A percentile compares a stretch with the other conserved stretches of the same genome.
Conservation (phyloP, 2,888 invertebrate species). For the Cantharis nigra region DNA sequence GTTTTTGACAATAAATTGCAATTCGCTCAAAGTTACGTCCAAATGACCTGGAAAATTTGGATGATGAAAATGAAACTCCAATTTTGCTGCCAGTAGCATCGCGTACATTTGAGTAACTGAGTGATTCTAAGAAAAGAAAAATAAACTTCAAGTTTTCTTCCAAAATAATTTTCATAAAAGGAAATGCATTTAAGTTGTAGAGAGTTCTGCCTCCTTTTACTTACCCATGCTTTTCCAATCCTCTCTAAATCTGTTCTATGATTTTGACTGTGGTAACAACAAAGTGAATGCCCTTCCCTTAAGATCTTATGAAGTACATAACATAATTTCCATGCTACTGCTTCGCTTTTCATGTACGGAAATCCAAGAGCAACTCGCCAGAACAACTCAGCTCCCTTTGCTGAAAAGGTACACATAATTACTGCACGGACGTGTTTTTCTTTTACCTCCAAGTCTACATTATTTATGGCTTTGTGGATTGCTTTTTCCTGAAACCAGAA, state of each 20-base stretch:
- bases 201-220: conserved; percentile 33
- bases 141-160: too few relatives aligned
- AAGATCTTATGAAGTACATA: conserved; percentile 95
- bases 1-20: conserved; percentile 85
- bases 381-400: conserved; percentile 88
- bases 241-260: conserved; percentile 81
- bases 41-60: conserved; percentile 93
- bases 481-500: conserved; percentile 70
- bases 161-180: too few relatives aligned
- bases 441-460: conserved; percentile 91
- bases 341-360: conserved; percentile 89
- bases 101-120: conserved; percentile 90
- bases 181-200: too few relatives aligned
- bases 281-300: conserved; percentile 94
- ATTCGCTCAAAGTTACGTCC: conserved; percentile 79
- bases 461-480: conserved; percentile 92
- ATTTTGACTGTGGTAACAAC: conserved; percentile 82
- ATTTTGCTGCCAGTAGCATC: conserved; percentile 81
- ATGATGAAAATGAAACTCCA: conserved; percentile 93
- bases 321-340: conserved; percentile 99
- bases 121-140: conserved; percentile 67
- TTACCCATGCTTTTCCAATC: conserved; percentile 90
- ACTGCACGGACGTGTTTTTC: conserved; percentile 97
- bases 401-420: conserved; percentile 93
- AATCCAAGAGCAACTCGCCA: conserved; percentile 75